These are phyloP conservation scores for Esperia sulphurella DNA, from an alignment of 2,888 invertebrate genomes.

Conservation along the genomic window DNA sequence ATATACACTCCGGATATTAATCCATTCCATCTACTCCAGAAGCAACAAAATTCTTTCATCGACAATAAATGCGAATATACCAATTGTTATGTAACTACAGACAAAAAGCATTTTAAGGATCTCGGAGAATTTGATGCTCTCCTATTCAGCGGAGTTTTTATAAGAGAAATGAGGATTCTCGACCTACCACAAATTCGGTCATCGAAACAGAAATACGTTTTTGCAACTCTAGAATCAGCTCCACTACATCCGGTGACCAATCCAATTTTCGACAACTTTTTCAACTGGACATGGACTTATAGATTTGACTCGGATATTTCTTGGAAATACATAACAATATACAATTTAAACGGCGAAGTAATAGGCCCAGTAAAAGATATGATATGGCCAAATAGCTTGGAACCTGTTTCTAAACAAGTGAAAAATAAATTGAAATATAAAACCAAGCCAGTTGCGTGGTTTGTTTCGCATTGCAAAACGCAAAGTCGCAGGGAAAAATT, in stretches of 20 bases:
- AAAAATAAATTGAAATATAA: conserved; percentile 23
- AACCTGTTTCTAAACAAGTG: conserved; percentile 17
- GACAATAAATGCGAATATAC: conserved; percentile 17
- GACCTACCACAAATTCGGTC: conserved; percentile 1
- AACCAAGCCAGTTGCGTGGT: conserved; percentile 31
- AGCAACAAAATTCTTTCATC: background rate
- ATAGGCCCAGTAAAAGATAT: conserved; percentile 24
- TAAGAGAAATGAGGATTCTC: conserved; percentile 26
- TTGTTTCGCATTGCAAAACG: conserved; percentile 30
- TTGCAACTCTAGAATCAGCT: conserved; percentile 30
- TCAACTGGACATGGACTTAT: conserved; percentile 35
- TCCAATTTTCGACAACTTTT: conserved; percentile 23
- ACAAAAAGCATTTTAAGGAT: conserved; percentile 12
- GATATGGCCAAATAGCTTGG: conserved; percentile 21
- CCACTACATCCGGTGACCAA: conserved; percentile 26
- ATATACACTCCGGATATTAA: background rate
- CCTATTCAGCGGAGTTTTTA: conserved; percentile 26
- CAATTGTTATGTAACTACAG: conserved; percentile 23
- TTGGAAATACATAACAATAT: conserved; percentile 20
- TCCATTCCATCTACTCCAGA: conserved; percentile 8
- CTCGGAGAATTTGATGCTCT: conserved; percentile 35
- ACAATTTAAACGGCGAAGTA: conserved; percentile 16
- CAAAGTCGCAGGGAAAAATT: conserved; percentile 20
- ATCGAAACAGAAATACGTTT: conserved; percentile 26
- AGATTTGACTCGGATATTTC: conserved; percentile 24